These are phyloP conservation scores for Pelagia noctiluca DNA, from an alignment of 30 jellyfish, hydroid and myxozoan species.

Conservation along the genomic window DNA sequence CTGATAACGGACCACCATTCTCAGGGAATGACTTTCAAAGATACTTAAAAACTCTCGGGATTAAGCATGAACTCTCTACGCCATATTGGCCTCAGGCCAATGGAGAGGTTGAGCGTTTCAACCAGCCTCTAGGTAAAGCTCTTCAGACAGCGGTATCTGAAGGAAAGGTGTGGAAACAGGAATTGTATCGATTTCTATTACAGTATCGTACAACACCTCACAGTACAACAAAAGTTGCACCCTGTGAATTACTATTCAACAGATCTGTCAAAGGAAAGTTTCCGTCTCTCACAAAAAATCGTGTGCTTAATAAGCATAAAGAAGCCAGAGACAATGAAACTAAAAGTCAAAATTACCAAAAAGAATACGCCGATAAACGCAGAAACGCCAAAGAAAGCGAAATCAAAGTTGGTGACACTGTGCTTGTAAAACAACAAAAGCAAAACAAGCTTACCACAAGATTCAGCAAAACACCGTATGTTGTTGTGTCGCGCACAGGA, in stretches of 20 bases:
- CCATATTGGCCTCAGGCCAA: slow-evolving; percentile 59
- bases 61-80: slow-evolving; percentile 20
- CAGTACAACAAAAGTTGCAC: slow-evolving; percentile 23
- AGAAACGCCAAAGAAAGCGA: slow-evolving; percentile 23
- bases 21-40: slow-evolving; percentile 14
- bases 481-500: slow-evolving; percentile 11
- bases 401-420: slow-evolving; percentile 24
- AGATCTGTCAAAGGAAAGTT: slow-evolving; percentile 1
- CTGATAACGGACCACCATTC: slow-evolving; percentile 46
- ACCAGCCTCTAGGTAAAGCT: too few species aligned
- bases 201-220: slow-evolving; percentile 55
- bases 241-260: slow-evolving; percentile 35
- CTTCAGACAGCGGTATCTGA: too few species aligned
- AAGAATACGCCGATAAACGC: slow-evolving; percentile 28
- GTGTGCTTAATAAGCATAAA: slow-evolving; percentile 18
- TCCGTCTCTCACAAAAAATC: slow-evolving; percentile 5
- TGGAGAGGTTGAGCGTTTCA: slow-evolving; percentile 57
- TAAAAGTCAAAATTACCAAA: slow-evolving; percentile 7
- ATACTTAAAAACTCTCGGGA: slow-evolving; percentile 37
- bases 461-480: slow-evolving; percentile 25
- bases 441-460: slow-evolving; percentile 1
- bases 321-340: slow-evolving; percentile 27
- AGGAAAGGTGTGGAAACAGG: slow-evolving; percentile 49
- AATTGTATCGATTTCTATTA: slow-evolving; percentile 28
- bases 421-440: not conserved